Percentiles rank a stretch among this genome's conserved stretches.
Conservation (phyloP, 2,113 vertebrate species). For the Chauna torquata region DNA sequence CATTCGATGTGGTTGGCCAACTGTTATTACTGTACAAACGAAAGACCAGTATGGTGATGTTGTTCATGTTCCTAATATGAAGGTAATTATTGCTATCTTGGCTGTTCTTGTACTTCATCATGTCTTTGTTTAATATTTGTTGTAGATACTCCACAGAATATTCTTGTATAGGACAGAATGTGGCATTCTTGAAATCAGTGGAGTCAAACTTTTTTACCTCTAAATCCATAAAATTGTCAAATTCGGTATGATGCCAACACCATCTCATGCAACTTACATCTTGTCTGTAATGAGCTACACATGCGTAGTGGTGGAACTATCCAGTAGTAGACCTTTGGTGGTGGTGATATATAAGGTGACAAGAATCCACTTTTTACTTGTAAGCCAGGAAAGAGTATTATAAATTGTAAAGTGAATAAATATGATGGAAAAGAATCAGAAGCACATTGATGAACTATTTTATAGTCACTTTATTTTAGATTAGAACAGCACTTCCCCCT, state of each 20-base stretch:
- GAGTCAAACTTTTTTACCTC: not conserved
- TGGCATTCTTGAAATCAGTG: not conserved
- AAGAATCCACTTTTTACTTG: not conserved
- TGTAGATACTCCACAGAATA: not conserved
- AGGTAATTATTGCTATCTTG: conserved; percentile 77
- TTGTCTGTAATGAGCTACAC: not conserved
- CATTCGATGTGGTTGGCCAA: conserved; percentile 96
- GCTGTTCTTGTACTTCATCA: not conserved
- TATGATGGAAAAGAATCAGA: not conserved
- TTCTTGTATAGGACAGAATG: not conserved
- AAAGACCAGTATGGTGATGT: conserved; percentile 99
- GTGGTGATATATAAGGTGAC: not conserved
- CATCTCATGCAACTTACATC: not conserved
- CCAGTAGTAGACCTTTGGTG: not conserved
- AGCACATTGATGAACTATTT: not conserved
- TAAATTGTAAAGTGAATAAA: not conserved
- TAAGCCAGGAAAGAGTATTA: not conserved
- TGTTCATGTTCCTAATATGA: conserved; percentile 98
- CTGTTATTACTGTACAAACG: conserved; percentile 96
- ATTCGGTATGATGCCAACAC: not conserved
- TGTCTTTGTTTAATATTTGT: not conserved
- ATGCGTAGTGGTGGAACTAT: not conserved
- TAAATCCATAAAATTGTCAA: not conserved
- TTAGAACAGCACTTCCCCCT: not conserved
- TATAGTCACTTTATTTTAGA: not conserved